Conservation (phyloP, 2,113 vertebrate genomes). For the Tachysurus fulvidraco region DNA sequence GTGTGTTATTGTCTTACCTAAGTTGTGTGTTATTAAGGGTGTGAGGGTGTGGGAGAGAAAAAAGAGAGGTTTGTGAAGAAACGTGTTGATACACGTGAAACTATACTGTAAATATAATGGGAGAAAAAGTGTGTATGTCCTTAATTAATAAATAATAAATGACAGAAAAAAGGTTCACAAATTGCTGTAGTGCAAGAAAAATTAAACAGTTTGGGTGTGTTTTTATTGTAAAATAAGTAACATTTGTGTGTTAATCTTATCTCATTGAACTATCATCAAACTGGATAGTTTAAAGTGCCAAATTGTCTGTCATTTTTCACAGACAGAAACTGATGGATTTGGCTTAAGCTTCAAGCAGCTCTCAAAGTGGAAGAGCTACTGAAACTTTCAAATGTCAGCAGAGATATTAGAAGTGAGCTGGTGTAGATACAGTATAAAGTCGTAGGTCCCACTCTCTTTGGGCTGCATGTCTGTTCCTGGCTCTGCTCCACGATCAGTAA, state of each 20-base stretch:
- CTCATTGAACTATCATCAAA: neutral
- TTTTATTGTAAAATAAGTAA: neutral
- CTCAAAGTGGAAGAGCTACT: neutral
- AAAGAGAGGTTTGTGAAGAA: neutral
- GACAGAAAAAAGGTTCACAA: neutral
- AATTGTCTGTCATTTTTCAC: neutral
- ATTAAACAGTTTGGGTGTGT: neutral
- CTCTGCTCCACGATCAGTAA: slow-evolving; percentile 35
- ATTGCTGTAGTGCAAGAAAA: neutral
- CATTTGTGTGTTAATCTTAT: neutral
- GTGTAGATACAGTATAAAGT: slow-evolving; percentile 33
- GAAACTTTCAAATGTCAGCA: neutral
- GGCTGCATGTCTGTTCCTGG: slow-evolving; percentile 40
- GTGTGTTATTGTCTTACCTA: too few species aligned
- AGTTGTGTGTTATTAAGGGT: neutral
- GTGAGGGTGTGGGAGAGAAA: neutral
- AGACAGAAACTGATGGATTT: neutral
- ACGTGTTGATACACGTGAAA: neutral
- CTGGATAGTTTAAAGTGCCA: neutral
- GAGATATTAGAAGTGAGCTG: neutral
- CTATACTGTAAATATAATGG: neutral
- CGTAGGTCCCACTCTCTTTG: slow-evolving; percentile 26
- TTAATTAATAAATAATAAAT: neutral
- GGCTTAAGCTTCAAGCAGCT: neutral
- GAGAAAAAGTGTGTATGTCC: neutral